These are phyloP conservation scores for Paraescarpia echinospica DNA, from an alignment of 1,140 invertebrate species.

Conservation along the genomic window DNA sequence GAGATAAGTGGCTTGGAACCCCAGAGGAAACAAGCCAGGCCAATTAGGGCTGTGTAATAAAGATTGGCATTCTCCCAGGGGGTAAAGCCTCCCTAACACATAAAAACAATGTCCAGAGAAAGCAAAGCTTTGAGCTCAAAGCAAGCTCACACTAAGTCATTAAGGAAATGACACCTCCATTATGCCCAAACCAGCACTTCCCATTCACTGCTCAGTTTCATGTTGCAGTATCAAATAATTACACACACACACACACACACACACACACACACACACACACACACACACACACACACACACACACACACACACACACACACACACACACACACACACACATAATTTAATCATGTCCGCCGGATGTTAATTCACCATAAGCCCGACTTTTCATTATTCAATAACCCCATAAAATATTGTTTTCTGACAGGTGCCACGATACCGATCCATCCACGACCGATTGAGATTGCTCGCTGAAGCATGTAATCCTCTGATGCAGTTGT, in stretches of 20 bases:
- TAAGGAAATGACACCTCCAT: background rate
- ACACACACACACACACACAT: too few relatives aligned
- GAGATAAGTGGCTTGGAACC: background rate
- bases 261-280: too few relatives aligned
- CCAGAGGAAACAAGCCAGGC: background rate
- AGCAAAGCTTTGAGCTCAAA: background rate
- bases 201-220: background rate
- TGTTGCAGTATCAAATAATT: background rate
- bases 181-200: background rate
- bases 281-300: too few relatives aligned
- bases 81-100: background rate
- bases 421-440: background rate
- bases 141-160: background rate
- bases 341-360: background rate
- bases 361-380: background rate
- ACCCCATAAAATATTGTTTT: background rate
- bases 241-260: too few relatives aligned
- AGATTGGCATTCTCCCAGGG: background rate
- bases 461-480: background rate
- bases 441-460: background rate
- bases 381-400: background rate
- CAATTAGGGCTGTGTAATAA: background rate
- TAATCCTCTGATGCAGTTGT: background rate
- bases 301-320: too few relatives aligned
- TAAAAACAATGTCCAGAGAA: background rate